Percentiles rank a stretch among this genome's conserved stretches.
These are phyloP conservation scores for Opisthograptis luteolata DNA, from an alignment of 2,888 invertebrate genomes.

Conservation along the genomic window DNA sequence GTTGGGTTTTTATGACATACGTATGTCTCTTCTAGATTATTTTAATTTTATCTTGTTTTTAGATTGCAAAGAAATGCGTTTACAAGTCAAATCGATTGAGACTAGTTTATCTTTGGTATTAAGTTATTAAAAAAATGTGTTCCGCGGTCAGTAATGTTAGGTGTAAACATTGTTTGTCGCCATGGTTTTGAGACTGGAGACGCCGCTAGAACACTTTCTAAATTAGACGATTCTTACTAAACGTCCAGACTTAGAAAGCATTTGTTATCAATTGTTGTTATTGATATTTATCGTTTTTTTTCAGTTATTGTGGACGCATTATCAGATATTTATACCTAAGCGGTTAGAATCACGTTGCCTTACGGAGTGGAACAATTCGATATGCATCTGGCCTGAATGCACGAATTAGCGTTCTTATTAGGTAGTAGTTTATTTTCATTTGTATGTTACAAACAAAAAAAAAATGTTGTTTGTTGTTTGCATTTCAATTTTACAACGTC, in stretches of 20 bases:
- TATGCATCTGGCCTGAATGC: slow-evolving; percentile 6
- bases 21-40: too few relatives aligned
- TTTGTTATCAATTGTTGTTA: slow-evolving; percentile 17
- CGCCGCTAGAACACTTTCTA: slow-evolving; percentile 22
- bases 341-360: too few relatives aligned
- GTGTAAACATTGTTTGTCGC: slow-evolving; percentile 12
- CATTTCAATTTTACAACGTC: neutral
- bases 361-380: too few relatives aligned
- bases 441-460: neutral
- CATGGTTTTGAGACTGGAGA: neutral
- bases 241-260: slow-evolving; percentile 22
- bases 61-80: too few relatives aligned
- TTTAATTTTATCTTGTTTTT: too few relatives aligned
- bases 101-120: too few relatives aligned
- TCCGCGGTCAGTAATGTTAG: too few relatives aligned
- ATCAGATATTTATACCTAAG: too few relatives aligned
- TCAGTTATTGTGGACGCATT: too few relatives aligned
- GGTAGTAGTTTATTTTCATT: neutral
- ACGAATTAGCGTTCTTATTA: neutral
- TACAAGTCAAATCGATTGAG: too few relatives aligned
- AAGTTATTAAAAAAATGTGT: too few relatives aligned
- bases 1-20: too few relatives aligned
- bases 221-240: slow-evolving; percentile 28
- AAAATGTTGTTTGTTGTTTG: neutral
- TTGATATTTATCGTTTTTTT: slow-evolving; percentile 10